These are phyloP conservation scores for Micronycteris hirsuta DNA, from an alignment of 2,113 vertebrate genomes.

Conservation along the genomic window DNA sequence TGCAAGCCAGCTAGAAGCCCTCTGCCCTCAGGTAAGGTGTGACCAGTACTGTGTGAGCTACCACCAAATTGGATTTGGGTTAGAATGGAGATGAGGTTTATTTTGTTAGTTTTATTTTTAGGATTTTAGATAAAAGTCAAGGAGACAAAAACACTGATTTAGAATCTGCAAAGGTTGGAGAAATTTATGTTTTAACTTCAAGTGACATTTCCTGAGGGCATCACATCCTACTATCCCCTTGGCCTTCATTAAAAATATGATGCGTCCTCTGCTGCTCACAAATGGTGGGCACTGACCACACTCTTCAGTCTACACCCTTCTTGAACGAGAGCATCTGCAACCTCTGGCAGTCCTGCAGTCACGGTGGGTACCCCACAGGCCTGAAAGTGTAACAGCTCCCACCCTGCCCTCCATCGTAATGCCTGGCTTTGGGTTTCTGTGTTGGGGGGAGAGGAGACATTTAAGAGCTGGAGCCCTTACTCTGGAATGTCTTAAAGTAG, in stretches of 20 bases:
- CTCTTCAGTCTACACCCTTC: not conserved
- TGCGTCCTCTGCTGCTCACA: not conserved
- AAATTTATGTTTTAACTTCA: slow-evolving; percentile 4
- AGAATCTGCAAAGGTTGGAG: not conserved
- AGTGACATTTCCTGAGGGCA: not conserved
- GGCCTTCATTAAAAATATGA: not conserved
- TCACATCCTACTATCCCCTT: not conserved
- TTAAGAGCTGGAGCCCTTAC: not conserved
- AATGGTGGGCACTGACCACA: not conserved
- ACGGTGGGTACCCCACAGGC: not conserved
- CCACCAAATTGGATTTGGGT: not conserved
- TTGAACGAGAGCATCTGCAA: not conserved
- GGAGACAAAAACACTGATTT: not conserved
- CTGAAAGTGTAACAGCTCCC: not conserved
- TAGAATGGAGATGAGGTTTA: not conserved
- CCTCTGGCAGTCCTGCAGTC: not conserved
- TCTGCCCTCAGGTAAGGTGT: slow-evolving; percentile 94
- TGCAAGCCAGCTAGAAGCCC: slow-evolving; percentile 94
- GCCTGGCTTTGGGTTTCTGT: not conserved
- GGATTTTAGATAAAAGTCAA: not conserved
- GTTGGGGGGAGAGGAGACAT: not conserved
- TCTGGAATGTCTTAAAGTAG: not conserved
- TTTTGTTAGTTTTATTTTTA: not conserved
- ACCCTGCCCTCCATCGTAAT: not conserved
- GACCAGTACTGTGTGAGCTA: not conserved